Evolutionary conservation across 2,113 vertebrate species (phyloP).

Genomic region (Rallus limicola): DNA sequence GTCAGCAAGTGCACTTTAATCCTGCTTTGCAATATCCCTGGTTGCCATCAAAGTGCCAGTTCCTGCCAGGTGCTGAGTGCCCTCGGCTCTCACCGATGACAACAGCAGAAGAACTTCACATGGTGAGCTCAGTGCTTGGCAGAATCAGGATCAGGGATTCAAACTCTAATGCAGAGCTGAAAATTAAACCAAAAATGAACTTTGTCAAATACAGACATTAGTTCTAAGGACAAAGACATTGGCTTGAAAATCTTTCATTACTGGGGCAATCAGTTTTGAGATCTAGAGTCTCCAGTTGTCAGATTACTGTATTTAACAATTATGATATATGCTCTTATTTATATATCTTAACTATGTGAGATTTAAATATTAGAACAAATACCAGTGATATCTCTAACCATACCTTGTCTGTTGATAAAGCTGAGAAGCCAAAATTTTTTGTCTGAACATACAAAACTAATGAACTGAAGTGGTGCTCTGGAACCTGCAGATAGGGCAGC

Average conservation of each 20-base stretch:
- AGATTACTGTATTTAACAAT: not conserved
- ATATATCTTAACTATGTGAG: not conserved
- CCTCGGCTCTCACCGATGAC: conserved; percentile 1
- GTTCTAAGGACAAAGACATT: not conserved
- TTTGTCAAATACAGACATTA: not conserved
- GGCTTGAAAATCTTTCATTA: not conserved
- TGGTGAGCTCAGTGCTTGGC: not conserved
- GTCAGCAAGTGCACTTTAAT: conserved; percentile 57
- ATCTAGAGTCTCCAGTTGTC: not conserved
- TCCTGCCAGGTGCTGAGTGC: conserved; percentile 52
- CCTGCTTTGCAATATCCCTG: conserved; percentile 31
- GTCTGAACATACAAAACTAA: not conserved
- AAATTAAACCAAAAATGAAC: not conserved
- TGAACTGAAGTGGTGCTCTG: not conserved
- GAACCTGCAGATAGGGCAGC: not conserved
- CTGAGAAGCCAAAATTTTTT: not conserved
- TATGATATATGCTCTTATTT: not conserved
- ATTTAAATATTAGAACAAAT: not conserved
- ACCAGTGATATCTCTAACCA: not conserved
- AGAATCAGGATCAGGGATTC: conserved; percentile 16
- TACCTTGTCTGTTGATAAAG: not conserved
- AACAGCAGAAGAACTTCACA: conserved; percentile 21
- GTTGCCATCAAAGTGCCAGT: conserved; percentile 40
- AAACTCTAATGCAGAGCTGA: not conserved
- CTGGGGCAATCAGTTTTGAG: not conserved